Conservation (phyloP, 2,888 invertebrate genomes). For the Epinotia demarniana region DNA sequence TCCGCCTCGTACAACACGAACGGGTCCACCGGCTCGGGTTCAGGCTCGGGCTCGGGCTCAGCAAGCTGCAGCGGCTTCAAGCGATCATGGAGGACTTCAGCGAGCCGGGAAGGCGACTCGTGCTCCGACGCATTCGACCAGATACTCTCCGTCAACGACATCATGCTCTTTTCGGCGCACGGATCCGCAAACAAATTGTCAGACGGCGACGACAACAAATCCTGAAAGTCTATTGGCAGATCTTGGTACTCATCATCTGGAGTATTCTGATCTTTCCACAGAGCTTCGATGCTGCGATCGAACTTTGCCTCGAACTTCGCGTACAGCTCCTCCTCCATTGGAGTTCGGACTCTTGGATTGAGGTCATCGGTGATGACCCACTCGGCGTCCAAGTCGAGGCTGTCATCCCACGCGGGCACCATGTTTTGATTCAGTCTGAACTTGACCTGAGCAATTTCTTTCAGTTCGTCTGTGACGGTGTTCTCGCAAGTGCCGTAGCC, state of each 20-base stretch:
- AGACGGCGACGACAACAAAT: constrained; percentile 84
- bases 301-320: constrained; percentile 88
- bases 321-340: constrained; percentile 81
- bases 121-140: constrained; percentile 62
- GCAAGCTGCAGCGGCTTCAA: constrained; percentile 50
- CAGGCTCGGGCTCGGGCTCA: constrained; percentile 50
- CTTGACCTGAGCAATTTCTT: constrained; percentile 60
- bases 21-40: constrained; percentile 58
- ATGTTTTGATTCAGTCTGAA: constrained; percentile 61
- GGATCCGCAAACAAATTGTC: constrained; percentile 78
- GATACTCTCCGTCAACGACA: constrained; percentile 70
- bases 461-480: constrained; percentile 74
- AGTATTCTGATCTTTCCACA: constrained; percentile 85
- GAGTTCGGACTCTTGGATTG: constrained; percentile 54
- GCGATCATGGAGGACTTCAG: constrained; percentile 54
- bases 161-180: constrained; percentile 67
- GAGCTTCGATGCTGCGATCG: constrained; percentile 87
- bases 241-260: constrained; percentile 85
- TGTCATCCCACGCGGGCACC: constrained; percentile 74
- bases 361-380: constrained; percentile 70
- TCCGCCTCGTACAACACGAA: constrained; percentile 72
- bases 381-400: constrained; percentile 64
- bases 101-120: constrained; percentile 61
- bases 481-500: constrained; percentile 83
- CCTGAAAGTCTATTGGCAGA: constrained; percentile 85